Base-by-base conservation (phyloP, 1,140 invertebrate genomes). In the Thaumatotibia leucotreta region DNA sequence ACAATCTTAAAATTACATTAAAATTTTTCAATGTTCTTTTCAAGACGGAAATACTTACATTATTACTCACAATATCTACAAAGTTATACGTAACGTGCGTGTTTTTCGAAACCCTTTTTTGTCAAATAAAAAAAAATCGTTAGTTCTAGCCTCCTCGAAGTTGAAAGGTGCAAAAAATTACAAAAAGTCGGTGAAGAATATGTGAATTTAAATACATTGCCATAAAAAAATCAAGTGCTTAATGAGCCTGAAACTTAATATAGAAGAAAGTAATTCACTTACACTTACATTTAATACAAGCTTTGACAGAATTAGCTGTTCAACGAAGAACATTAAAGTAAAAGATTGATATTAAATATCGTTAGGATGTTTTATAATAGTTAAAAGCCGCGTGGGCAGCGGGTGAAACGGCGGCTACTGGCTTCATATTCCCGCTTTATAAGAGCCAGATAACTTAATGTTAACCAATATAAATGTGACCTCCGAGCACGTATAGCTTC, bases 251-350 rank as follows among this genome's bases (percentile, higher is more conserved):
- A 29, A 24, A 10, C 52, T 11, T 31, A 29, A 58, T 29, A 58
- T 29, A 52, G n/a, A 33, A 9, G 52, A 58, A 58, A 58, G 52
- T 54, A 54, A 54, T 54, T 54, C 24, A 23, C 23, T 54, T 50
- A 23, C 14, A 3, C n/a, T 54, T 24, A 54, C 24, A 54, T n/a
- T n/a, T n/a, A 54, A 54, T 58, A 24, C 52, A 58, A 29, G n/a
- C 24, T 4, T 58, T 27, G 29, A 20, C 52, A 58, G 29, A 14
- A 3, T 58, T 24, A 14, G 27, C n/a, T n/a, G 5, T 20, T 20
- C 8, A 14, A 20, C 4, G 17, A 45, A 45, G 20, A 17, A 8
- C 2, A 17, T n/a, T 45, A 20, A n/a, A n/a, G n/a, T 45, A 0
- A 20, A 45, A 17, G 1, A 20, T 45, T 45, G 5, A 17, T n/a